phyloP scores from a whole-genome alignment of 2,113 vertebrate species.

The Benitochromis conjunctus region DNA sequence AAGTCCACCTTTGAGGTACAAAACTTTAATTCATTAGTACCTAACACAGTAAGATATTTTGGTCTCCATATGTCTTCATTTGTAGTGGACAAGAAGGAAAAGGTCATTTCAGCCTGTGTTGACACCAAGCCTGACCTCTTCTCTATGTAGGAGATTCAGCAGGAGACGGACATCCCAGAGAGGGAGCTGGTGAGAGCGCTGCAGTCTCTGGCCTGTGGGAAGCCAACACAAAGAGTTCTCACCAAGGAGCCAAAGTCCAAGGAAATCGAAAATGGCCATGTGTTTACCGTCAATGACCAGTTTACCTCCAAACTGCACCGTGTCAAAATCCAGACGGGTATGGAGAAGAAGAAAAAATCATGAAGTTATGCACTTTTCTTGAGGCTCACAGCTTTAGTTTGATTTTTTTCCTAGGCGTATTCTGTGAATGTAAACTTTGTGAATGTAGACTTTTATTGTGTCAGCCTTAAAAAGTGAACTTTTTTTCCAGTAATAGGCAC shows the following conservation, averaged over 20 bases:
- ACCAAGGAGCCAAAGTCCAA: slow-evolving; percentile 99
- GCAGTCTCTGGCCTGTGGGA: slow-evolving; percentile 96
- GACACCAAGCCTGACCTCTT: neutral
- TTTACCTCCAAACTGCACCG: slow-evolving; percentile 99
- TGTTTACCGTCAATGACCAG: slow-evolving; percentile 99
- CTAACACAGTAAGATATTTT: neutral
- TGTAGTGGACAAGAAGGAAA: neutral
- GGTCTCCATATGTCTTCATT: neutral
- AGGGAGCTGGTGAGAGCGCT: slow-evolving; percentile 95
- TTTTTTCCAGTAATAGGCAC: neutral
- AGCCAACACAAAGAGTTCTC: slow-evolving; percentile 96
- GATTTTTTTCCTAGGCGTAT: neutral
- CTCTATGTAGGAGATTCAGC: slow-evolving; percentile 90
- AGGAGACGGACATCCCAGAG: slow-evolving; percentile 98
- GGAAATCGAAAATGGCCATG: slow-evolving; percentile 97
- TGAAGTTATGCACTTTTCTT: neutral
- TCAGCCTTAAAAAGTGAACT: neutral
- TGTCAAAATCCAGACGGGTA: slow-evolving; percentile 99
- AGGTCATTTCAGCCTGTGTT: neutral
- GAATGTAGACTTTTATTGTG: neutral
- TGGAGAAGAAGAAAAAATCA: neutral
- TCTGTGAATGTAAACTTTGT: neutral
- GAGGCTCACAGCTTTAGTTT: neutral
- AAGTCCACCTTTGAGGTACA: slow-evolving; percentile 96
- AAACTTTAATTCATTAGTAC: neutral